Conservation (phyloP, 1,140 invertebrate genomes). For the Caenorhabditis briggsae region DNA sequence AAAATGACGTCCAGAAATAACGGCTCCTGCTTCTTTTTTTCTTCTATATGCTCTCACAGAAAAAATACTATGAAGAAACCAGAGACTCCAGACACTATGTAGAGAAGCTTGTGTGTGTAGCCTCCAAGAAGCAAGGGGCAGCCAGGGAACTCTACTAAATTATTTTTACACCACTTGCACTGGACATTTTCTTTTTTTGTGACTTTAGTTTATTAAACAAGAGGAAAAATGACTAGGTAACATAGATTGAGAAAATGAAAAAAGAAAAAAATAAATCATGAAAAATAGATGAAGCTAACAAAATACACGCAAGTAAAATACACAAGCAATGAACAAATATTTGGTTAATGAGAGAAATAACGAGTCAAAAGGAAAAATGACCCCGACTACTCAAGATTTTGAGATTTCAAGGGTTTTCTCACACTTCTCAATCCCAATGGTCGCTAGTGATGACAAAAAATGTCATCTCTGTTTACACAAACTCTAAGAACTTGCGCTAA, state of each 20-base stretch:
- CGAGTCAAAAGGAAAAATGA: too few species aligned
- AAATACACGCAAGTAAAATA: background rate
- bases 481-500: background rate
- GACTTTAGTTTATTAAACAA: too few species aligned
- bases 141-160: too few species aligned
- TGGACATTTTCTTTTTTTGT: background rate
- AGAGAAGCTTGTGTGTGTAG: background rate
- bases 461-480: constrained; percentile 32
- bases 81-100: constrained; percentile 4
- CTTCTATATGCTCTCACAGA: background rate
- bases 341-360: background rate
- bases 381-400: too few species aligned
- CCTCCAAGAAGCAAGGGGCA: background rate
- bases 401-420: constrained; percentile 22
- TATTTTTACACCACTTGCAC: too few species aligned
- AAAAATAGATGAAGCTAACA: background rate
- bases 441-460: constrained; percentile 20
- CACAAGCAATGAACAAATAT: background rate
- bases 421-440: background rate
- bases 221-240: too few species aligned
- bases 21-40: background rate
- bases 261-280: background rate
- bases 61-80: background rate
- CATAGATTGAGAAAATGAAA: too few species aligned
- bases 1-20: background rate